Evolutionary conservation across 2,888 invertebrate species (phyloP), one percentile per base, ranked within the genome.

Genomic region (Crematogaster levior): DNA sequence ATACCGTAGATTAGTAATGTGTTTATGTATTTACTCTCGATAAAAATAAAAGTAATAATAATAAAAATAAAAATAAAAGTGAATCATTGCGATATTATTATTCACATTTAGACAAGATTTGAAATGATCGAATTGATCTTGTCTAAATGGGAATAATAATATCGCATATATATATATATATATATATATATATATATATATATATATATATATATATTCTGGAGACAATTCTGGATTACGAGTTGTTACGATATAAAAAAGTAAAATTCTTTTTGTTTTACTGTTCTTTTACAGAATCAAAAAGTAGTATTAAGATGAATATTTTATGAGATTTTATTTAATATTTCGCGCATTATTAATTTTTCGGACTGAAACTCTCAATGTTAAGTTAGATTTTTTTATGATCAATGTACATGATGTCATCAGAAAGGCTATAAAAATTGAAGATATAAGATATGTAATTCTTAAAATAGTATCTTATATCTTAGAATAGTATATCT

Each of bases 1-100:
- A 12, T 37, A 77, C 9, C 3, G 21, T 2, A 56, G 24, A 77
- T 77, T 53, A 40, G n/a, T 65, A 66, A n/a, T 60, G 60, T 30
- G 21, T 51, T 72, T n/a, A n/a, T n/a, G 43, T 77, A 56, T 70
- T 56, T 51, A 37, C 9, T 30, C 12, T 30, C 12, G 30, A 37
- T n/a, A 77, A 46, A 56, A 56, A 56, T 77, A 77, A 72, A 77
- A 72, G 18, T 56, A 30, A 72, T n/a, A n/a, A n/a, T n/a, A n/a
- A n/a, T n/a, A n/a, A n/a, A n/a, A n/a, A 37, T n/a, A 77, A 46
- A 56, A 56, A 56, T 77, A 77, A 72, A 77, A 72, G 18, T 56
- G 43, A 72, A 56, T 72, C 24, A 77, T 72, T 51, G n/a, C 18
- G 34, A 77, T 30, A 72, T 70, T 70, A 53, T 43, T 34, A 68